Conservation (phyloP, 2,113 vertebrate species). For the Campylomormyrus tamandua region DNA sequence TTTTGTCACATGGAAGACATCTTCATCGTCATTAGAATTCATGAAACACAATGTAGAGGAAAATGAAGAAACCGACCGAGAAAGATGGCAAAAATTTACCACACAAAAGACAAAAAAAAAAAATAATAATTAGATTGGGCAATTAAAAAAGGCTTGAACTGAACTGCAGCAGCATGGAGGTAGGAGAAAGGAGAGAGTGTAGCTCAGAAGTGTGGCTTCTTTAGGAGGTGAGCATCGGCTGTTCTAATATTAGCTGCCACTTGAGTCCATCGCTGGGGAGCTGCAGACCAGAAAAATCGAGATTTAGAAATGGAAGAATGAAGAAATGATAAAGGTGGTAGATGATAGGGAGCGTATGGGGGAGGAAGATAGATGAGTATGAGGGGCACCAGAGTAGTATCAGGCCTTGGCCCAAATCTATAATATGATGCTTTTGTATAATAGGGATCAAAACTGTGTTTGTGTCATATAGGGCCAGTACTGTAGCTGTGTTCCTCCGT, state of each 20-base stretch:
- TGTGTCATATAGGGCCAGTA: neutral
- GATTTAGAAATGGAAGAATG: conserved; percentile 15
- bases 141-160: neutral
- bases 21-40: neutral
- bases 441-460: neutral
- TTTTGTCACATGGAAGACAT: neutral
- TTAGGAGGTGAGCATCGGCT: neutral
- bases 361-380: neutral
- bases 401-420: neutral
- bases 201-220: neutral
- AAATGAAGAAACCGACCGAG: conserved; percentile 1
- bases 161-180: neutral
- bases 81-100: neutral
- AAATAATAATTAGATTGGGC: neutral
- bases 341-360: neutral
- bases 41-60: neutral
- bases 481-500: neutral
- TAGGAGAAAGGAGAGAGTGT: neutral
- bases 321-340: neutral
- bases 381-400: neutral
- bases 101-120: neutral
- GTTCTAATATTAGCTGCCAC: conserved; percentile 13
- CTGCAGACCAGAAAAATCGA: conserved; percentile 14
- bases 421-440: neutral
- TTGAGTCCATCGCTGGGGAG: conserved; percentile 12